A percentile compares a stretch with the other conserved stretches of the same genome.
Evolutionary conservation across 2,797 vertebrate genomes (phyloP).

Genomic region (Huso huso): DNA sequence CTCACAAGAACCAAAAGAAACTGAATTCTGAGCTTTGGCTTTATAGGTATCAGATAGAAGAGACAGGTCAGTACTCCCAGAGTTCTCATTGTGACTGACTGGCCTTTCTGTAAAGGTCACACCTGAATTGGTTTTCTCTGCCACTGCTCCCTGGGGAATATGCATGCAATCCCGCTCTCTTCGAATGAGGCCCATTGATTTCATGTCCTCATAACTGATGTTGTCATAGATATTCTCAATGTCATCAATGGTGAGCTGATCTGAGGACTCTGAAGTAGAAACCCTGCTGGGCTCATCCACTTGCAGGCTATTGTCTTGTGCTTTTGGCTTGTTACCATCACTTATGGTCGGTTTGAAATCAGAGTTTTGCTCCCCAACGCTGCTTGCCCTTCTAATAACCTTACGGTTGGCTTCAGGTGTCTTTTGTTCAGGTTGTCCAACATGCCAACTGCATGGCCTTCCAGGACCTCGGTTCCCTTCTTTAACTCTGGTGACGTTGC

Average conservation of each 20-base stretch:
- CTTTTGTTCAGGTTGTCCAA: constrained; percentile 64
- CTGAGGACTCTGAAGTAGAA: constrained; percentile 70
- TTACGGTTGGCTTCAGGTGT: constrained; percentile 48
- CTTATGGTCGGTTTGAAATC: constrained; percentile 26
- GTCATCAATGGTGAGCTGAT: constrained; percentile 80
- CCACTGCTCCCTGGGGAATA: constrained; percentile 27
- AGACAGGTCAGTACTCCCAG: constrained; percentile 12
- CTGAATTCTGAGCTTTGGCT: constrained; percentile 46
- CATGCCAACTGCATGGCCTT: constrained; percentile 88
- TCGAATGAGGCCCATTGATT: constrained; percentile 77
- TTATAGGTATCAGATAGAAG: constrained; percentile 33
- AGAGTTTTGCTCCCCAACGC: constrained; percentile 73
- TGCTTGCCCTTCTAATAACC: constrained; percentile 80
- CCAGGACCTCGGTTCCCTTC: constrained; percentile 53
- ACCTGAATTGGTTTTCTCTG: constrained; percentile 43
- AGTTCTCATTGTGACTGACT: constrained; percentile 23
- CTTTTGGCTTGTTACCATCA: constrained; percentile 20
- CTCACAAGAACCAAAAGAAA: constrained; percentile 52
- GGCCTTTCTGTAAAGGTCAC: constrained; percentile 35
- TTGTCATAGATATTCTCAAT: constrained; percentile 95
- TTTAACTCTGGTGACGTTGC: constrained; percentile 43
- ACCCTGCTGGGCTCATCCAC: constrained; percentile 16
- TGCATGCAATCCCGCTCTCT: constrained; percentile 41
- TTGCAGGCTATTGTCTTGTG: constrained; percentile 25
- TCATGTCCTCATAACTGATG: constrained; percentile 90